These are phyloP conservation scores for Oreochromis tanganicae DNA, from an alignment of 2,113 vertebrate species.

Conservation along the genomic window DNA sequence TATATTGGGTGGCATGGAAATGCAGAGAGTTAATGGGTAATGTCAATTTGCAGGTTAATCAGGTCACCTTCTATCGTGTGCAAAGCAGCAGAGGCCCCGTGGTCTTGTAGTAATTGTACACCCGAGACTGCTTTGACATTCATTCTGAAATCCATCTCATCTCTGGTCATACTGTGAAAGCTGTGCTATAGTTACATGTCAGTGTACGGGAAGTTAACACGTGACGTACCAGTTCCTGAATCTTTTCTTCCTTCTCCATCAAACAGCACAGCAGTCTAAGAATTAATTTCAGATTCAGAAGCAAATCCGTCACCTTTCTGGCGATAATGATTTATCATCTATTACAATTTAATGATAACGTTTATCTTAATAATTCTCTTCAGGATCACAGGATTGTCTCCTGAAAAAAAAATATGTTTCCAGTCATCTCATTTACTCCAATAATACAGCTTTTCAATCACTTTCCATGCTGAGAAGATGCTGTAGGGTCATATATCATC, in stretches of 20 bases:
- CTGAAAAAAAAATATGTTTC: not conserved
- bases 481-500: not conserved
- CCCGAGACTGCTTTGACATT: slow-evolving; percentile 35
- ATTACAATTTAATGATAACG: not conserved
- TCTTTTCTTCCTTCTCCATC: not conserved
- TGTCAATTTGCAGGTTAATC: slow-evolving; percentile 74
- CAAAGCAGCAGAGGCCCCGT: slow-evolving; percentile 39
- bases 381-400: not conserved
- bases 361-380: not conserved
- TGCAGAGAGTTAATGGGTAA: slow-evolving; percentile 60
- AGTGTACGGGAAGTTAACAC: not conserved
- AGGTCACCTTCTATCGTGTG: slow-evolving; percentile 65
- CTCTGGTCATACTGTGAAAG: not conserved
- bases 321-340: not conserved
- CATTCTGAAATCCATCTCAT: slow-evolving; percentile 35
- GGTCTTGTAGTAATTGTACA: slow-evolving; percentile 55
- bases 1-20: slow-evolving; percentile 50
- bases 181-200: not conserved
- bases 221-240: not conserved
- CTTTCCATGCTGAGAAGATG: not conserved
- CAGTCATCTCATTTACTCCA: not conserved
- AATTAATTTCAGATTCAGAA: not conserved
- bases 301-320: not conserved
- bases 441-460: not conserved
- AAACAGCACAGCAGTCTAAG: not conserved